Evolutionary conservation across 1,140 invertebrate genomes (phyloP), one percentile per base, ranked within the genome.

Genomic region (Drosophila pectinifera): DNA sequence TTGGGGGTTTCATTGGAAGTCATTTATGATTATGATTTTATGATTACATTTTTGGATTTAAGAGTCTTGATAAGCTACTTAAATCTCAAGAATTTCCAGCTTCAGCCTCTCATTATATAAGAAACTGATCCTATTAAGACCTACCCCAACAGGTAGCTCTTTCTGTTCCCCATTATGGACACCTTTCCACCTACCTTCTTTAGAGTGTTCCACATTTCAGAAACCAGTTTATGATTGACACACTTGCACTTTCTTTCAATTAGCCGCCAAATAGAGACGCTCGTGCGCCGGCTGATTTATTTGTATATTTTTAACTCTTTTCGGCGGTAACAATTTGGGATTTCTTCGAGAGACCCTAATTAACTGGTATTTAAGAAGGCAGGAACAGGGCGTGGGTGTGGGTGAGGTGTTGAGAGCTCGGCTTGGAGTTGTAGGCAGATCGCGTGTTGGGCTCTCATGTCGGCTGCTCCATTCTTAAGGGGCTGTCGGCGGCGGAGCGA

Each of bases 201-300:
- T 5, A 11, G 4, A 56, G 64, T 46, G 67, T 56, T 69, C 64
- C 73, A 58, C 18, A 20, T 38, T 42, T 43, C 4, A 4, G 7
- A 65, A 75, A 75, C 72, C 72, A 45, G 73, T 75, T 75, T 75
- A 18, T 14, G 58, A 65, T 34, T 75, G 73, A 79, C 74, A 70
- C 75, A 86, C 83, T 86, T 86, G 83, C 83, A 88, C 83, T 86
- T 86, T 86, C 83, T 70, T 86, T 88, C 75, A 79, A 86, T 86
- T 83, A 88, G 76, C 83, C 64, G 65, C 24, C 22, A 36, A 67
- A 65, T 46, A 59, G 18, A 72, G 55, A 58, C 38, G 51, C 38
- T 65, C 64, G 36, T 74, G 75, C 72, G 46, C 36, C 13, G 42
- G 5, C 69, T 26, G 69, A 20, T 53, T 39, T 53, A 10, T 26